A percentile compares a stretch with the other conserved stretches of the same genome.
Conservation (phyloP, 2,113 vertebrate genomes). For the Saccopteryx leptura region DNA sequence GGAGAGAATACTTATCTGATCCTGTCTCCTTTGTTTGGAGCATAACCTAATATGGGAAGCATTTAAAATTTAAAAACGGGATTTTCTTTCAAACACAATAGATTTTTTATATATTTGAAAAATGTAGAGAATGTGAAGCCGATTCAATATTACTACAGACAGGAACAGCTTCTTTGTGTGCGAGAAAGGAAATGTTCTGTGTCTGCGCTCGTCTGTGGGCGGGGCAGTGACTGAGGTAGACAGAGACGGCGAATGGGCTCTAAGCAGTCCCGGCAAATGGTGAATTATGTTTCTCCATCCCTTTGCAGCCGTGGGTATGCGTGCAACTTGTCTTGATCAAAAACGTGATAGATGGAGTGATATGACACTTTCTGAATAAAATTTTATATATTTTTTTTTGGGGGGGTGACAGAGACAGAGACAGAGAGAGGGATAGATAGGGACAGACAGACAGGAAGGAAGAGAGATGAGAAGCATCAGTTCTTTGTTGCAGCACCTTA, state of each 20-base stretch:
- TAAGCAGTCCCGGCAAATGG: background rate
- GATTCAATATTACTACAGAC: background rate
- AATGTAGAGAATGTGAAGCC: background rate
- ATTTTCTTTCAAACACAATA: background rate
- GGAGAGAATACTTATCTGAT: background rate
- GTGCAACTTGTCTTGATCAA: background rate
- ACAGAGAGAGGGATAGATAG: too few relatives aligned
- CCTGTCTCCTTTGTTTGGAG: background rate
- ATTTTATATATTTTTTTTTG: background rate
- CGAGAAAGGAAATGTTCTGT: background rate
- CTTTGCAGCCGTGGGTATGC: background rate
- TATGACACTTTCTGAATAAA: background rate
- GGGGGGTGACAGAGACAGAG: too few relatives aligned
- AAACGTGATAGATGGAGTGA: background rate
- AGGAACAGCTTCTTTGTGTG: background rate
- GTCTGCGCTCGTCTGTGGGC: background rate
- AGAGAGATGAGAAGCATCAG: too few relatives aligned
- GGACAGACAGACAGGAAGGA: too few relatives aligned
- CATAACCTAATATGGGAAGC: background rate
- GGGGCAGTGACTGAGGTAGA: background rate
- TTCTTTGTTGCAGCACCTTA: too few relatives aligned
- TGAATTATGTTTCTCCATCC: background rate
- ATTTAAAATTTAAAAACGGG: conserved; percentile 37
- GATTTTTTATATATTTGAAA: background rate
- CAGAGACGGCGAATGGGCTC: background rate